Base-by-base conservation (phyloP, 2,888 invertebrate genomes). In the Lasiommata megera region DNA sequence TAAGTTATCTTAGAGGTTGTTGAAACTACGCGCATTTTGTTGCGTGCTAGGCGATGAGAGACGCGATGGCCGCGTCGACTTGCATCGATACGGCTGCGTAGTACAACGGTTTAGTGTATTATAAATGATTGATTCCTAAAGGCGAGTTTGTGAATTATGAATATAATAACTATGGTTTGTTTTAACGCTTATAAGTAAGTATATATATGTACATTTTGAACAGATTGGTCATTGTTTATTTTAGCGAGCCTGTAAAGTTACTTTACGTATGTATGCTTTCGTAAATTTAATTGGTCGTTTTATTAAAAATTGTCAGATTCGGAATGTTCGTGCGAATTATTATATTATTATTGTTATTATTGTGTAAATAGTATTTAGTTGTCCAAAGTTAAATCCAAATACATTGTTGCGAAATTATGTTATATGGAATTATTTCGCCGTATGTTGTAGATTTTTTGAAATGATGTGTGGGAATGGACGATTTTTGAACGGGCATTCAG, bases 291-390 rank as follows among this genome's bases (percentile, higher is more conserved):
- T 71, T 67, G 64, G 68, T 69, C 72, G 68, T 63, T 58, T 65
- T 65, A 68, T 18, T 8, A 18, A 63, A 66, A 64, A 65, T 61
- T 66, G 60, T 65, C 62, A 62, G 34, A n/a, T n/a, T 55, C 41
- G 34, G 71, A 69, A 71, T 71, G 74, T 77, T 74, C 73, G 78
- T 77, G 76, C 76, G 70, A 66, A 38, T 53, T 70, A 73, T 37
- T 6, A 37, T 31, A 46, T 3, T 23, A 34, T 34, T 73, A 46
- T 3, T 23, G 11, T 34, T 73, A 80, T 79, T 76, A 80, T 81
- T 85, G 80, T 89, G 86, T 88, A 88, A 76, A 89, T 87, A 86
- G 82, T 76, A 75, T 84, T 88, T 87, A 86, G 84, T 88, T 88
- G 76, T 73, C 82, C 81, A 80, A 82, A 82, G 82, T 82, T 82